phyloP scores from a whole-genome alignment of 2,113 vertebrate genomes.

The Xyliphius kryptos region DNA sequence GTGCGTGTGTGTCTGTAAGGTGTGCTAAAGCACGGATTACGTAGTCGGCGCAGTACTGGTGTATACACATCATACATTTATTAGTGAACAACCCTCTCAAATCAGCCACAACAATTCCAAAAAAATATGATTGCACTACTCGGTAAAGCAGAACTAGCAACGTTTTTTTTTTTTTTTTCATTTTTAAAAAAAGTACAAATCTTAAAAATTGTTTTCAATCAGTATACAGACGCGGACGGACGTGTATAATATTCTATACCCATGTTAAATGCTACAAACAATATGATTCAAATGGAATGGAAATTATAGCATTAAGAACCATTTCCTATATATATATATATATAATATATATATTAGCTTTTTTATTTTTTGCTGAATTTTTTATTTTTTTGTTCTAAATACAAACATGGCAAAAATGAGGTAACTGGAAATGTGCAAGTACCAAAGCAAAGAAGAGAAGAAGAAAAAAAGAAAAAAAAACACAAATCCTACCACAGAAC shows the following conservation, averaged over 20 bases:
- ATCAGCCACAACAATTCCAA: conserved; percentile 99
- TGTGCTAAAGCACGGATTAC: conserved; percentile 39
- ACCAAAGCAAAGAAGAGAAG: conserved; percentile 99
- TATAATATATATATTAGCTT: conserved; percentile 98
- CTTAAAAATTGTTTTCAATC: conserved; percentile 99
- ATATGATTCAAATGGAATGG: conserved; percentile 99
- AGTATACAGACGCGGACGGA: conserved; percentile 99
- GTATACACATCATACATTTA: conserved; percentile 99
- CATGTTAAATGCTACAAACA: conserved; percentile 99
- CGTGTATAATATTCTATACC: conserved; percentile 98
- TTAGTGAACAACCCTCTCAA: conserved; percentile 99
- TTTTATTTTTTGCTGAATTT: conserved; percentile 68
- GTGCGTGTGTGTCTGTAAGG: too few relatives aligned
- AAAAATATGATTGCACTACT: conserved; percentile 99
- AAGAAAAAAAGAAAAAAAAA: conserved; percentile 50
- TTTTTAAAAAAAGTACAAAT: conserved; percentile 99
- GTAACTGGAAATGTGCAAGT: conserved; percentile 99
- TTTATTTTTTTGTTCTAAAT: conserved; percentile 83
- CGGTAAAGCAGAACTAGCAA: conserved; percentile 99
- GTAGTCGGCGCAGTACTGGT: conserved; percentile 57
- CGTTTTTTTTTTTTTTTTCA: too few relatives aligned
- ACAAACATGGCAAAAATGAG: conserved; percentile 99
- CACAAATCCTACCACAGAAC: conserved; percentile 80
- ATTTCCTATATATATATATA: conserved; percentile 88
- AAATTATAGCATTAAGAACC: conserved; percentile 98